These are phyloP conservation scores for Spodoptera frugiperda DNA, from an alignment of 1,140 invertebrate genomes.

Conservation along the genomic window DNA sequence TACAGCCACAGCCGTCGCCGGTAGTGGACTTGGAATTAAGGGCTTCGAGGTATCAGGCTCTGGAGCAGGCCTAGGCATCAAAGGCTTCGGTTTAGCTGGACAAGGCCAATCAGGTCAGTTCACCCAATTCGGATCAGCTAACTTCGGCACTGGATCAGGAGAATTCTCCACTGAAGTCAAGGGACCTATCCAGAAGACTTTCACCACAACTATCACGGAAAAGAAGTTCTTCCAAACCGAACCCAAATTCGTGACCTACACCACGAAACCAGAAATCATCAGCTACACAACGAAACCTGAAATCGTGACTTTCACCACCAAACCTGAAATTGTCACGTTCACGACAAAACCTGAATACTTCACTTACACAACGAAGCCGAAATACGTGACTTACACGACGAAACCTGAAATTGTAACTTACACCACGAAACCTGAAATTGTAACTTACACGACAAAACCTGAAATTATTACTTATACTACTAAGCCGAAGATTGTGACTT, in stretches of 20 bases:
- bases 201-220: conserved; percentile 70
- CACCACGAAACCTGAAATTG: conserved; percentile 73
- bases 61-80: conserved; percentile 3
- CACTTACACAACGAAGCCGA: conserved; percentile 72
- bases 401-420: conserved; percentile 73
- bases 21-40: background rate
- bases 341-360: conserved; percentile 71
- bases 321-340: conserved; percentile 69
- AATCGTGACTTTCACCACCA: conserved; percentile 72
- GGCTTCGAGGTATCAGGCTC: background rate
- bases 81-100: conserved; percentile 15
- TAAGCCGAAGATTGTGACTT: conserved; percentile 68
- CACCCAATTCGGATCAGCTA: conserved; percentile 51
- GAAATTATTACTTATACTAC: conserved; percentile 73
- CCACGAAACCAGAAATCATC: conserved; percentile 71
- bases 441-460: conserved; percentile 77
- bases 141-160: background rate
- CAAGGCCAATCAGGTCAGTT: conserved; percentile 53
- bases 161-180: conserved; percentile 63
- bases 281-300: conserved; percentile 74
- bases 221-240: conserved; percentile 77
- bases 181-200: conserved; percentile 68
- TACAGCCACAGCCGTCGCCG: conserved; percentile 4
- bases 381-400: conserved; percentile 67
- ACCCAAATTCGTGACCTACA: conserved; percentile 63